Base-by-base conservation (phyloP, 2,888 invertebrate genomes). In the Geophilus truncorum region DNA sequence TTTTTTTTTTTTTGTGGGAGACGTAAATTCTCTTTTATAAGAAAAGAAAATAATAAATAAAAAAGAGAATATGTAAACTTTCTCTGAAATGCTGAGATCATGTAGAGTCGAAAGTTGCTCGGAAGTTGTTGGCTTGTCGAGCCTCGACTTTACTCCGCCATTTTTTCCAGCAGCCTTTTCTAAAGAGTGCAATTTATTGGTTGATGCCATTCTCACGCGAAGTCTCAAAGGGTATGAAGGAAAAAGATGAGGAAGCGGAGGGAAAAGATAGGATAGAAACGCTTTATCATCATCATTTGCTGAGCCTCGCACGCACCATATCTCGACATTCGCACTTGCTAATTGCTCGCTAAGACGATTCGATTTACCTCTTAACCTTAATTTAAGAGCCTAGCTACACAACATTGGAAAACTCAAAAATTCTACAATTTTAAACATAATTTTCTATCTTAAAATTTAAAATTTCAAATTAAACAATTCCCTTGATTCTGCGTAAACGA, bases 211-310 rank as follows among this genome's bases (percentile, higher is more conserved):
- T 57, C 57, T 57, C 57, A 57, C 23, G 23, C 7, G 57, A 57
- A 57, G 9, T 23, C 40, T 40, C n/a, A 21, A 57, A 23, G n/a
- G 57, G 23, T n/a, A 57, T 9, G 23, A 21, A n/a, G 57, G n/a
- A n/a, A n/a, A n/a, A 57, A 23, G 23, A 23, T 21, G 57, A 57
- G 57, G 23, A 23, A 57, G 57, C 57, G 23, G 57, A 57, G 23
- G 18, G 23, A 57, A 57, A 57, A 9, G 57, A 57, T 57, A 57
- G 57, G 57, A 57, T 57, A 57, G 57, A 57, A 57, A 57, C 57
- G 57, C 57, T 57, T 57, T 57, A 57, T 57, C 57, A 57, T 57
- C 57, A 57, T 57, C 57, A 57, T 57, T 57, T 57, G 57, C 57
- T 57, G 57, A 57, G 15, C 18, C 57, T 57, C 18, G 57, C 57